Conservation (phyloP, 1,140 invertebrate species). For the Pachyrhynchus sulphureomaculatus region DNA sequence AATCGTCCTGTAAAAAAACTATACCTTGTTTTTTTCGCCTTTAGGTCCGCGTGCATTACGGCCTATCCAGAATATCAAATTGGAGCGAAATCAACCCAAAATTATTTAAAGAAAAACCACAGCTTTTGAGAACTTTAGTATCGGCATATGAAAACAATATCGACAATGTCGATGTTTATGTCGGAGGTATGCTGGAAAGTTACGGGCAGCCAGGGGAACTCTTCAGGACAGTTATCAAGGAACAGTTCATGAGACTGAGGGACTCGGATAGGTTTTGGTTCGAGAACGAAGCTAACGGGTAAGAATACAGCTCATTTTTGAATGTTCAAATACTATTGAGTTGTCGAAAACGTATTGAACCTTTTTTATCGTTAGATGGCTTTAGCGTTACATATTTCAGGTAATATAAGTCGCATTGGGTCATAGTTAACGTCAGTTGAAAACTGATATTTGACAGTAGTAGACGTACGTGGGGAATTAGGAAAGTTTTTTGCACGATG, state of each 20-base stretch:
- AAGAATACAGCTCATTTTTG: too few species aligned
- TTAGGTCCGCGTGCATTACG: constrained; percentile 59
- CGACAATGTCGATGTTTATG: constrained; percentile 93
- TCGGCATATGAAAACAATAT: constrained; percentile 79
- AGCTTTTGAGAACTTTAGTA: constrained; percentile 64
- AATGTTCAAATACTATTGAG: too few species aligned
- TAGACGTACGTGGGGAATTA: too few species aligned
- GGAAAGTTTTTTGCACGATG: too few species aligned
- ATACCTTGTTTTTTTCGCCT: too few species aligned
- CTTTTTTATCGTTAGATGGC: too few species aligned
- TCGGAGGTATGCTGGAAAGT: constrained; percentile 97
- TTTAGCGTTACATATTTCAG: too few species aligned
- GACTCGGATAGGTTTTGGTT: constrained; percentile 99
- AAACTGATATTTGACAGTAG: too few species aligned
- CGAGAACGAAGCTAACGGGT: constrained; percentile 92
- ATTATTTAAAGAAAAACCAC: constrained; percentile 74
- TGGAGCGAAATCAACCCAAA: constrained; percentile 85
- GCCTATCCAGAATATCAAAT: constrained; percentile 63
- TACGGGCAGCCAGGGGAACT: constrained; percentile 86
- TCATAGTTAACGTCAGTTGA: too few species aligned
- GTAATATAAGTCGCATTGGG: too few species aligned
- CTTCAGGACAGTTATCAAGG: constrained; percentile 87
- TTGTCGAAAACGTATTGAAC: too few species aligned
- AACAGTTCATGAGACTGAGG: constrained; percentile 89
- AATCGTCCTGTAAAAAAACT: too few species aligned